Conservation (phyloP, 2,888 invertebrate species). For the Hartigia nigra region DNA sequence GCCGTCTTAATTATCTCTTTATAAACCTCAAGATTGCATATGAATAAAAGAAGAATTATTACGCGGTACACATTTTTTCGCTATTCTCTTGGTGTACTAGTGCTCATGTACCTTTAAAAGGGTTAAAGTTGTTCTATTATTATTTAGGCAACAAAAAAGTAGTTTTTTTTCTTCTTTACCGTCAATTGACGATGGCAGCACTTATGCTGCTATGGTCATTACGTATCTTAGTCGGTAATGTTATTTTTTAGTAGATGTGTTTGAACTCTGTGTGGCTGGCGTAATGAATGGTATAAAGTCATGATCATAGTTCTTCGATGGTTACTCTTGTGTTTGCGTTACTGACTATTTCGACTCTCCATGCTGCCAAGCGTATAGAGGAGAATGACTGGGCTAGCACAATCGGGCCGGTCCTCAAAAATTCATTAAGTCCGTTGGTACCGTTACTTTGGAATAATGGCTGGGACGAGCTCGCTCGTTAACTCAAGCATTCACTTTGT, state of each 20-base stretch:
- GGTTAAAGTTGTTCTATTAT: not conserved
- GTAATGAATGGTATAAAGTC: not conserved
- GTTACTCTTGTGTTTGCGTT: not conserved
- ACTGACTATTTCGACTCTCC: not conserved
- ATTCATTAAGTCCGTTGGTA: constrained; percentile 4
- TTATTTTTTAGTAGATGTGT: not conserved
- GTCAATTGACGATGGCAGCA: not conserved
- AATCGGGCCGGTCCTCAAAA: not conserved
- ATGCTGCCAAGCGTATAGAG: too few relatives aligned
- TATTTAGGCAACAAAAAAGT: too few relatives aligned
- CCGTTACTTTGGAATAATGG: constrained; percentile 1
- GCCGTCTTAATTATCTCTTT: not conserved
- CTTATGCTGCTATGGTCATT: not conserved
- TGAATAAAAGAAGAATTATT: not conserved
- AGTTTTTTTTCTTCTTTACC: not conserved
- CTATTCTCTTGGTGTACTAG: not conserved
- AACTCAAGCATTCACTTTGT: constrained; percentile 10
- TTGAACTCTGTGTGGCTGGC: too few relatives aligned
- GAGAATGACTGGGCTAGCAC: not conserved
- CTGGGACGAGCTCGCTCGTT: constrained; percentile 4
- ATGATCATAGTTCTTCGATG: not conserved
- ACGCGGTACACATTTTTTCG: not conserved
- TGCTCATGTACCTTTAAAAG: not conserved
- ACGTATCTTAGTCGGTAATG: not conserved
- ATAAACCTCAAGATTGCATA: not conserved